phyloP scores from a whole-genome alignment of 2,888 invertebrate species.

The Meiosimyza platycephala region DNA sequence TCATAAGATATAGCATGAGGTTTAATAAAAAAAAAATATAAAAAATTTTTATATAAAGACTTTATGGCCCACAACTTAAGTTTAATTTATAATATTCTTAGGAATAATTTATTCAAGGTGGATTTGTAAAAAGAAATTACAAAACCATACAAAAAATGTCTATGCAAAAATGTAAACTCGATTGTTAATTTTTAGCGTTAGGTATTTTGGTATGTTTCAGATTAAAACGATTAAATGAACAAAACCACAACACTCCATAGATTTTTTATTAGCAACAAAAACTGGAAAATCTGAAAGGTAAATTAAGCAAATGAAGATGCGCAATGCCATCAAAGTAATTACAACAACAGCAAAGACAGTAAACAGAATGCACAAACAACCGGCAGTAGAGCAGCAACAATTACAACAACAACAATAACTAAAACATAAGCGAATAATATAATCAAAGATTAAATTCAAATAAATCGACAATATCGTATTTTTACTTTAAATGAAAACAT shows the following conservation, averaged over 20 bases:
- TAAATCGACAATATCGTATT: slow-evolving; percentile 59
- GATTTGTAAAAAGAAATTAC: too few species aligned
- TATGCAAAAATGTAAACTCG: too few species aligned
- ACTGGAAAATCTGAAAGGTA: slow-evolving; percentile 14
- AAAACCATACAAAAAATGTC: too few species aligned
- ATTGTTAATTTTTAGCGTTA: too few species aligned
- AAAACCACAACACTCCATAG: neutral
- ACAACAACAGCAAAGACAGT: slow-evolving; percentile 19
- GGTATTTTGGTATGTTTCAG: too few species aligned
- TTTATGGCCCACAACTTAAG: too few species aligned
- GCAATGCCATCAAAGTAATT: slow-evolving; percentile 18
- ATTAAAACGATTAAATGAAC: neutral
- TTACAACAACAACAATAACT: slow-evolving; percentile 41
- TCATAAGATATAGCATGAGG: too few species aligned
- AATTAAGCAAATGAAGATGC: slow-evolving; percentile 39
- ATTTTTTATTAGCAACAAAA: neutral
- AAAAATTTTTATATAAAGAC: too few species aligned
- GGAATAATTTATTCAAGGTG: too few species aligned
- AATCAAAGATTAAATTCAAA: slow-evolving; percentile 63
- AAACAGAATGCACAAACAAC: slow-evolving; percentile 35
- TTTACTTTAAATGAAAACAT: slow-evolving; percentile 61
- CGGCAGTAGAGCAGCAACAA: slow-evolving; percentile 32
- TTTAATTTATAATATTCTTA: too few species aligned
- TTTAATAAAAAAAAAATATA: too few species aligned
- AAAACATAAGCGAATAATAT: slow-evolving; percentile 48